Evolutionary conservation across 2,797 vertebrate genomes (phyloP).

Genomic region (Antennarius maculatus): DNA sequence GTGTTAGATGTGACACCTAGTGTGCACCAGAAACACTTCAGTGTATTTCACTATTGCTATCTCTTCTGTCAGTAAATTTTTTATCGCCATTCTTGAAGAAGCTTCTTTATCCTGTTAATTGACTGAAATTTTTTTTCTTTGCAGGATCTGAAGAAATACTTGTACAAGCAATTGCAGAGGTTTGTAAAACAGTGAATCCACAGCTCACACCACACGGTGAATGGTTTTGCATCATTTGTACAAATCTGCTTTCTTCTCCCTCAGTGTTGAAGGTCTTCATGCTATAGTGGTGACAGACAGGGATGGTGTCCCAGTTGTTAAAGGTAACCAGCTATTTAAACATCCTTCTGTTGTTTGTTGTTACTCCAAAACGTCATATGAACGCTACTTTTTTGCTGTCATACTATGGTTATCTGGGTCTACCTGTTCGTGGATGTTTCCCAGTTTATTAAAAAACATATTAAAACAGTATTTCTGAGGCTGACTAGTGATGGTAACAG

Average conservation of each 20-base stretch:
- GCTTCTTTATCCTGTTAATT: background rate
- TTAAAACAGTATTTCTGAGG: no score
- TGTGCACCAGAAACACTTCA: no score
- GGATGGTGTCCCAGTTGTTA: slow-evolving; percentile 95
- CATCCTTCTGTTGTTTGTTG: background rate
- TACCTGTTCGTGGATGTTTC: no score
- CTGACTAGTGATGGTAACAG: no score
- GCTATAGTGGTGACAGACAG: slow-evolving; percentile 94
- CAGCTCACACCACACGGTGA: no score
- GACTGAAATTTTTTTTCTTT: slow-evolving; percentile 20
- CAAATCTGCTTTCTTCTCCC: slow-evolving; percentile 21
- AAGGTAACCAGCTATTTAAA: slow-evolving; percentile 82
- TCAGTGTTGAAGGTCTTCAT: slow-evolving; percentile 94
- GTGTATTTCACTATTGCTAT: no score
- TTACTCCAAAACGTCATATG: background rate
- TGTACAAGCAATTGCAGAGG: slow-evolving; percentile 96
- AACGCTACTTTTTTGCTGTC: background rate
- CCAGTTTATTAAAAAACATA: no score
- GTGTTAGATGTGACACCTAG: no score
- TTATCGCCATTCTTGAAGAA: background rate
- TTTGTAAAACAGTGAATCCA: slow-evolving; percentile 29
- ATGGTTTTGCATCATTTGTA: background rate
- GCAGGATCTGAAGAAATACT: slow-evolving; percentile 91
- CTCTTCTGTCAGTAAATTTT: no score
- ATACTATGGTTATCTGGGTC: background rate